Base-by-base conservation (phyloP, 2,797 vertebrate genomes). In the Ptychobarbus kaznakovi region DNA sequence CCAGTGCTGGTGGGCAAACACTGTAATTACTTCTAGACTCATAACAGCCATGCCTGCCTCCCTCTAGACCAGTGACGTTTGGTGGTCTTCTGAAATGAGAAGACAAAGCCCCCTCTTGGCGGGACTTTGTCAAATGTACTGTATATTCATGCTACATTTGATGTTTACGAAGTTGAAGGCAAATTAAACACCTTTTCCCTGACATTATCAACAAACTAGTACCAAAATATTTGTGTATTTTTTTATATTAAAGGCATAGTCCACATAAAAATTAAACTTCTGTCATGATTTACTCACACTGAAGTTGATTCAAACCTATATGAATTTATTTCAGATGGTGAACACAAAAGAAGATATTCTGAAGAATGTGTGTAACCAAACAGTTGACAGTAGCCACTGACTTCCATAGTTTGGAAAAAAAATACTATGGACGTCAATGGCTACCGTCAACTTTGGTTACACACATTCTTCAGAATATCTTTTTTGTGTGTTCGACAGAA, bases 11-110 rank as follows among this genome's bases (percentile, higher is more conserved):
- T 75, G 32, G 72, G 70, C 63, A 56, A 77, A 84, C 49, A 56
- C n/a, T 78, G n/a, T 78, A 78, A 84, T 77, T 77, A 77, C 46
- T 53, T 51, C 25, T 72, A 72, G 66, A 58, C 70, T 53, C 63
- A 68, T 80, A 68, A 80, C 44, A 68, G 25, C 6, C 78, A 13
- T 65, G 78, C n/a, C 32, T 70, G 13, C 49, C 66, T 81, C 32
- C 58, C 63, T 68, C 20, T 51, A 66, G 76, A 79, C 56, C 12
- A 22, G 35, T 44, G 38, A 13, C 4, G 6, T 42, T 4, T 61
- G 12, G 42, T 16, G 63, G 25, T 32, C 42, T 68, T 51, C 18
- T 35, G 28, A 80, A 80, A 80, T 49, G n/a, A 46, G 18, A 65
- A 66, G 25, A 61, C 61, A 49, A 28, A 8, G 40, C 53, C 46